Conservation (phyloP, 2,888 invertebrate genomes). For the Apodemia zela region DNA sequence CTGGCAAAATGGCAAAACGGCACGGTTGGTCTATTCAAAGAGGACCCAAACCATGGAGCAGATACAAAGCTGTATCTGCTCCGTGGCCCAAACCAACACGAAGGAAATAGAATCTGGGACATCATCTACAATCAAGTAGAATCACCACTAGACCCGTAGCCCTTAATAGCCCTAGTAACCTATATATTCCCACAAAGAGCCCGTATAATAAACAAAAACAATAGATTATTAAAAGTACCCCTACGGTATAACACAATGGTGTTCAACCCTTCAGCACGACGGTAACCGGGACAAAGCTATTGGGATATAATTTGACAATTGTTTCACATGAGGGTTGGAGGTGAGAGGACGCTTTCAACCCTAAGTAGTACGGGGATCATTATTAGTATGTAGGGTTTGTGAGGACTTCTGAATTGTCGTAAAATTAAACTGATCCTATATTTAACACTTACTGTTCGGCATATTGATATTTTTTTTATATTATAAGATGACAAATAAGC, state of each 20-base stretch:
- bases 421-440: too few species aligned
- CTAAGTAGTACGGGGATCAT: neutral
- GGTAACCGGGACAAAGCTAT: neutral
- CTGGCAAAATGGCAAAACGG: too few species aligned
- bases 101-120: too few species aligned
- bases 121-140: too few species aligned
- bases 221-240: neutral
- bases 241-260: neutral
- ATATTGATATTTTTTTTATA: too few species aligned
- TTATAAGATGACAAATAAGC: too few species aligned
- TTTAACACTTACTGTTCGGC: too few species aligned
- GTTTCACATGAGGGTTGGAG: slow-evolving; percentile 1
- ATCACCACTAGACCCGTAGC: too few species aligned
- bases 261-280: neutral
- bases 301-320: slow-evolving; percentile 2
- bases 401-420: neutral
- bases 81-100: too few species aligned
- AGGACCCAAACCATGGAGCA: too few species aligned
- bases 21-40: too few species aligned
- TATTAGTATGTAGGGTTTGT: neutral
- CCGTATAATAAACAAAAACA: neutral
- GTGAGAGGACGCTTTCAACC: neutral
- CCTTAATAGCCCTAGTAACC: neutral
- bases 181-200: neutral
- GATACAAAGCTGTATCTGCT: too few species aligned